Evolutionary conservation across 2,888 invertebrate species (phyloP).

Genomic region (Mantis religiosa): DNA sequence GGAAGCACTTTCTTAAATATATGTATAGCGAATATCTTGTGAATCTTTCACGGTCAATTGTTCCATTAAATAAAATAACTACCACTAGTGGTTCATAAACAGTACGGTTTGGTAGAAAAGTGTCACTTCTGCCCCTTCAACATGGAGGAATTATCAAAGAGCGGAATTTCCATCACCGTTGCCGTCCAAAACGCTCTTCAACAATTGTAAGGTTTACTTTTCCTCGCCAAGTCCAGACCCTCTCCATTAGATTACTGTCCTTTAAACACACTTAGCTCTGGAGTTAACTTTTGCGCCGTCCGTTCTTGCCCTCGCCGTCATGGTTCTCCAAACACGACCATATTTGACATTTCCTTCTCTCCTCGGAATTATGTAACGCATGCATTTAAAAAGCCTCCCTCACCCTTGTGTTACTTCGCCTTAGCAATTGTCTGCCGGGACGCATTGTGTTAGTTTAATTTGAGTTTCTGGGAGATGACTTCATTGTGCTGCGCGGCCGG

Average conservation of each 20-base stretch:
- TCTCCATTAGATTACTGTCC: not conserved
- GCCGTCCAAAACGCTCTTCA: not conserved
- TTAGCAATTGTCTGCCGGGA: not conserved
- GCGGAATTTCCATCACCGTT: not conserved
- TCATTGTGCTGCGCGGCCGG: not conserved
- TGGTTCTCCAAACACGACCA: not conserved
- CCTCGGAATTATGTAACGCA: not conserved
- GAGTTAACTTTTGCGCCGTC: not conserved
- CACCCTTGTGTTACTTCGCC: not conserved
- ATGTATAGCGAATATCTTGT: too few relatives aligned
- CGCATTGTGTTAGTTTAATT: conserved; percentile 9
- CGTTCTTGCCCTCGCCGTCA: not conserved
- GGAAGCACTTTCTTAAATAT: too few relatives aligned
- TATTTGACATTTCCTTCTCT: not conserved
- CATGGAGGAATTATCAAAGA: not conserved
- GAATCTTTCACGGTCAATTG: too few relatives aligned
- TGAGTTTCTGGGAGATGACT: conserved; percentile 4
- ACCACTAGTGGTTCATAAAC: too few relatives aligned
- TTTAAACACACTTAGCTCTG: not conserved
- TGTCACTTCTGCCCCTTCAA: not conserved
- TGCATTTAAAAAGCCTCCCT: not conserved
- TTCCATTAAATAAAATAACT: too few relatives aligned
- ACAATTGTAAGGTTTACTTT: not conserved
- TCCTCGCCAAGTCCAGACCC: not conserved
- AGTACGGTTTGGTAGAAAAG: too few relatives aligned